Base-by-base conservation (phyloP, 2,797 vertebrate genomes). In the Caiman crocodilus region DNA sequence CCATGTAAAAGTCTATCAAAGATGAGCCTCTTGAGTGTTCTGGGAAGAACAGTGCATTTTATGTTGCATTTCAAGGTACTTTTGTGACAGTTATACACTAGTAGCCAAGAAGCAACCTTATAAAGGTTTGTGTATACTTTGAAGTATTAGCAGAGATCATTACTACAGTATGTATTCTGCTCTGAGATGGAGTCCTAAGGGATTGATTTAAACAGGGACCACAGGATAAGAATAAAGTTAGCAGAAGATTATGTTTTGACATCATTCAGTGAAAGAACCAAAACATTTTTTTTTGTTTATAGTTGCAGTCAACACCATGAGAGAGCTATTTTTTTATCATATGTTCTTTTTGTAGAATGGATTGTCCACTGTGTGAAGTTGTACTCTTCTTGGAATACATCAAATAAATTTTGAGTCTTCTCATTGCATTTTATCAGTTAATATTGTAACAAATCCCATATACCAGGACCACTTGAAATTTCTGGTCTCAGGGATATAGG, bases 21-120 rank as follows among this genome's bases (percentile, higher is more conserved):
- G 76, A 35, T 25, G 50, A 56, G 42, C 73, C 69, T 95, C 23
- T 69, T 75, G 56, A 94, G 23, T 89, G 50, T 60, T 67, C 57
- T 87, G 69, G 28, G 89, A 90, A 30, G 76, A 92, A 90, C 11
- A 74, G 3, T 89, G 32, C 16, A 42, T 87, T 92, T 80, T 71
- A 84, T 78, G 96, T 95, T 90, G 83, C 30, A 86, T 60, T 94
- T 92, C 73, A 94, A 79, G 94, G n/a, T 30, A 64, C 77, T 87
- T 64, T 61, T 93, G 84, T 4, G 3, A 32, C 63, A 82, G 5
- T 84, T 85, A 16, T 23, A 32, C 7, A 50, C 65, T 69, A 89
- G 25, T 61, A 91, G 89, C 6, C 26, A 88, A 88, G 63, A 30
- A 0, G 2, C 77, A 88, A 77, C 13, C 18, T 86, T 67, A 63